Base-by-base conservation (phyloP, 2,888 invertebrate genomes). In the Mechanitis messenoides region DNA sequence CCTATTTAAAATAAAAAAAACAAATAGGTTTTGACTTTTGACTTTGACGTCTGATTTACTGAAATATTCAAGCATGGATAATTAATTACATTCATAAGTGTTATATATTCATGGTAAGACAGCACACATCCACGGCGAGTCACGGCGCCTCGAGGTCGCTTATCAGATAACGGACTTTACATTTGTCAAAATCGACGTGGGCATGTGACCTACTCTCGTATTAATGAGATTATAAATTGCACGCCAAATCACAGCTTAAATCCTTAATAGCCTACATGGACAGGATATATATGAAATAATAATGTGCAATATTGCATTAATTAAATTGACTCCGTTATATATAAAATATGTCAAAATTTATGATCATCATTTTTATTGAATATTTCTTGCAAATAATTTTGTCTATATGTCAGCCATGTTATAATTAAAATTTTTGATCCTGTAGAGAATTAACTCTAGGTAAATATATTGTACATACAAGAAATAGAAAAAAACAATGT, bases 181-280 rank as follows among this genome's bases (percentile, higher is more conserved):
- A 72, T 71, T 71, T 70, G 71, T 71, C 69, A 68, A 66, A 67
- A 60, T 20, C 55, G 65, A 67, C 71, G 72, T 70, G 71, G 70
- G 70, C 47, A 65, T 66, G 62, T 64, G 70, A 66, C 70, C 69
- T 63, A 67, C 53, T 64, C 56, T 63, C 47, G 54, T 47, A 56
- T 60, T 61, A 68, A 65, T 59, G 55, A 61, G 53, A 64, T 67
- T 64, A 56, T 59, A 45, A 60, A 55, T 31, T 57, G 54, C 45
- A 59, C 31, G 35, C 62, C 53, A 50, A 63, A 60, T 62, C 63
- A 53, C 53, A 38, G 33, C 56, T 60, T 46, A 60, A 60, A 59
- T 64, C 61, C 58, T 55, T 63, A 56, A 63, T 61, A 54, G 38
- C 62, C 53, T 42, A 9, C 9, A 9, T 11, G 11, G 31, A 46